Base-by-base conservation (phyloP, 2,888 invertebrate species). In the Epirrhoe tristata region DNA sequence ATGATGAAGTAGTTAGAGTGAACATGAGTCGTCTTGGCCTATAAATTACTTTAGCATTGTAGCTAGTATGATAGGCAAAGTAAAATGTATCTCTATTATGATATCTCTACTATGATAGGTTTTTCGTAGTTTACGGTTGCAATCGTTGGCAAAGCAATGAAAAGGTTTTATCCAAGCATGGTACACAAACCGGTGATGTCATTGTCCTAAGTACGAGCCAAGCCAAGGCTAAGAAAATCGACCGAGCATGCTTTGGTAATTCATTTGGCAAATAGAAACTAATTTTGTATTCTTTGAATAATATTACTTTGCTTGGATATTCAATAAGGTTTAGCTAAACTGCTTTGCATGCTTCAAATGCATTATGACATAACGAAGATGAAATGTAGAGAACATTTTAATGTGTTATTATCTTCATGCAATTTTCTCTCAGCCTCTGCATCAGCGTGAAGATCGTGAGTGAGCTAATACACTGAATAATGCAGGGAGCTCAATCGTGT, bases 171-270 rank as follows among this genome's bases (percentile, higher is more conserved):
- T 48, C 74, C 67, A 65, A 71, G 67, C 74, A 73, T 75, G 77
- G 72, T 67, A 66, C 53, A 59, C 59, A 61, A 74, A 67, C 14
- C 52, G 66, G 65, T 84, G 85, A 84, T 83, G 84, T 85, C 85
- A 85, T 77, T 80, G 81, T 74, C 79, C 81, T 79, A 74, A 80
- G 78, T 76, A 79, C 62, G 61, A 66, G 67, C 34, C 58, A 51
- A 66, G 48, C 64, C 64, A 69, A 68, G 72, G 71, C 63, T 73
- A 62, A 59, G 62, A 68, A 63, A 58, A 67, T 56, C 57, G 51
- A 55, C 57, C 34, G 56, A 65, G 63, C 54, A 65, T 61, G 50
- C 58, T 65, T 63, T 56, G 34, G 60, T 58, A 46, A 50, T 57
- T 66, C 55, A 57, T 66, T 68, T 58, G 61, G 53, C 60, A 64